Percentiles rank a stretch among this genome's conserved stretches.
These are phyloP conservation scores for Sceloporus tristichus DNA, from an alignment of 2,113 vertebrate genomes.

Conservation along the genomic window DNA sequence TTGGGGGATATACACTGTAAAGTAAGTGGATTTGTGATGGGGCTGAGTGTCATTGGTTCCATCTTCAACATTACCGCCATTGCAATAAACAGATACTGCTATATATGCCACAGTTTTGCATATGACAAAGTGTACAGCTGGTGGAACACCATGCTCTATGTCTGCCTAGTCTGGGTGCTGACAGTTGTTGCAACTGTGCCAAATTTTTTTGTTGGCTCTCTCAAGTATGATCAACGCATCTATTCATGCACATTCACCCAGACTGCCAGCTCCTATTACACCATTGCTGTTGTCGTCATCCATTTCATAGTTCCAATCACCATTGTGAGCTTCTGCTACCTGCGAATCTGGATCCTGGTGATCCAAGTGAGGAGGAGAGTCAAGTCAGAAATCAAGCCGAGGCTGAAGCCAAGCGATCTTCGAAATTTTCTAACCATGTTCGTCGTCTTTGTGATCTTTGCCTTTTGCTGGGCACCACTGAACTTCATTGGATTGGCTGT, in stretches of 20 bases:
- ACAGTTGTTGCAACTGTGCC: constrained; percentile 86
- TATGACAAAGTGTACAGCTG: constrained; percentile 86
- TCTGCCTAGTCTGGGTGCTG: constrained; percentile 85
- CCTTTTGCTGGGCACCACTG: constrained; percentile 93
- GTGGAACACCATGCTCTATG: constrained; percentile 85
- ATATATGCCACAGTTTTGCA: constrained; percentile 88
- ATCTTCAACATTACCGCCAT: constrained; percentile 95
- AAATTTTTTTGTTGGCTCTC: constrained; percentile 89
- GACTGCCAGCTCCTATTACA: constrained; percentile 87
- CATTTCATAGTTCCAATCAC: constrained; percentile 92
- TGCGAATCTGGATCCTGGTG: constrained; percentile 90
- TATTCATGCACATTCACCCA: constrained; percentile 93
- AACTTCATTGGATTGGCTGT: constrained; percentile 91
- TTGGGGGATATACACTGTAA: constrained; percentile 89
- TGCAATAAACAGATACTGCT: constrained; percentile 92
- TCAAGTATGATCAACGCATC: constrained; percentile 88
- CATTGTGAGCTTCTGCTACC: constrained; percentile 91
- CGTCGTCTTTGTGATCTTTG: constrained; percentile 91
- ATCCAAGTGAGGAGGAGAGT: constrained; percentile 88
- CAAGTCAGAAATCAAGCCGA: constrained; percentile 81
- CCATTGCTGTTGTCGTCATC: constrained; percentile 84
- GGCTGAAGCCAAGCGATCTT: constrained; percentile 82
- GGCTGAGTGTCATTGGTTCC: constrained; percentile 91
- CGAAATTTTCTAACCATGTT: constrained; percentile 94
- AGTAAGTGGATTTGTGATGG: constrained; percentile 94